phyloP scores from a whole-genome alignment of 92 coral and sea anemone species.

The Zoanthus sansibaricus region DNA sequence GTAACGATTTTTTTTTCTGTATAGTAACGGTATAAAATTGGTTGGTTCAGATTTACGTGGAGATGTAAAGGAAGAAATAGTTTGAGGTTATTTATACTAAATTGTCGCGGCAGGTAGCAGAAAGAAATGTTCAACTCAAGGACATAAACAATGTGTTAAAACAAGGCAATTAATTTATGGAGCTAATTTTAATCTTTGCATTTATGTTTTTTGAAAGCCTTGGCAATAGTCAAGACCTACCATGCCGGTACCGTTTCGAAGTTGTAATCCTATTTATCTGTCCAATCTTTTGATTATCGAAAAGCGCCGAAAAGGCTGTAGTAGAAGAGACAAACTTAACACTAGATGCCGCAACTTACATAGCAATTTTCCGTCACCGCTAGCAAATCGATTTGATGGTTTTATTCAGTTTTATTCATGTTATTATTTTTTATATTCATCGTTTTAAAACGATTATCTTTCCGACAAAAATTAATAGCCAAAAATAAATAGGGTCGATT shows the following conservation, averaged over 20 bases:
- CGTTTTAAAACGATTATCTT: conserved; percentile 47
- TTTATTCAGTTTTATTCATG: conserved; percentile 44
- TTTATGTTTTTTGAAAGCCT: conserved; percentile 37
- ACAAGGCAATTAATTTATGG: conserved; percentile 19
- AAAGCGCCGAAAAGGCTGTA: conserved; percentile 35
- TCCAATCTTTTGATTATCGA: conserved; percentile 18
- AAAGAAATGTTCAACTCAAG: not conserved
- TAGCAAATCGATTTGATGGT: conserved; percentile 43
- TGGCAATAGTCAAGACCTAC: conserved; percentile 25
- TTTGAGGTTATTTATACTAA: not conserved
- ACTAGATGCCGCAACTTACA: conserved; percentile 13
- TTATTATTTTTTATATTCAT: conserved; percentile 39
- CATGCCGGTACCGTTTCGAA: conserved; percentile 30
- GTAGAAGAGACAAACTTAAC: not conserved
- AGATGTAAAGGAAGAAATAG: not conserved
- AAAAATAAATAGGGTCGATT: not conserved
- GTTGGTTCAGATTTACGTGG: no score
- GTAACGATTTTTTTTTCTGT: not conserved
- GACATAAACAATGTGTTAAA: conserved; percentile 29
- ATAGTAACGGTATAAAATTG: not conserved
- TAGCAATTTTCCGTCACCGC: conserved; percentile 27
- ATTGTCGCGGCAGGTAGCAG: not conserved
- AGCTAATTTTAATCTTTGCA: conserved; percentile 42
- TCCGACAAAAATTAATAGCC: not conserved
- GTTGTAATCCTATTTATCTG: conserved; percentile 30